Percentiles rank a stretch among this genome's conserved stretches.
phyloP scores from a whole-genome alignment of 92 coral and sea anemone genomes.

The Virgularia gustaviana region DNA sequence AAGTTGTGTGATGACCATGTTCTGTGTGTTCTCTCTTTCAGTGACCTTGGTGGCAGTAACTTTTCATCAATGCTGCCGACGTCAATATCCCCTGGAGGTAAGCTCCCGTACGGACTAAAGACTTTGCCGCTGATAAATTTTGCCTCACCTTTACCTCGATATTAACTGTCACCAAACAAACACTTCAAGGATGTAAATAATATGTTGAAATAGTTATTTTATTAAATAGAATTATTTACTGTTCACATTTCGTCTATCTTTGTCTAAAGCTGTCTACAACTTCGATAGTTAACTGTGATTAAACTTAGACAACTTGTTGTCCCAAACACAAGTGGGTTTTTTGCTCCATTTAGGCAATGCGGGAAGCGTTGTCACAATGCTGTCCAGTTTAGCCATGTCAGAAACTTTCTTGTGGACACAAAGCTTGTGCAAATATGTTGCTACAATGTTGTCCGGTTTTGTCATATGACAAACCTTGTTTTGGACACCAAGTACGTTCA shows the following conservation, averaged over 20 bases:
- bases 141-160: neutral
- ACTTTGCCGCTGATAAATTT: neutral
- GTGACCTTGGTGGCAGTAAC: slow-evolving; percentile 30
- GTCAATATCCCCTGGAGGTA: slow-evolving; percentile 34
- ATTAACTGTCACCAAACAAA: neutral
- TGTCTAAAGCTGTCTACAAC: too few relatives aligned
- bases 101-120: slow-evolving; percentile 5
- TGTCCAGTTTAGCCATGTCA: too few relatives aligned
- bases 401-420: too few relatives aligned
- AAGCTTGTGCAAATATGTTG: too few relatives aligned
- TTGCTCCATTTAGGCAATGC: too few relatives aligned
- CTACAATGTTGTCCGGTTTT: too few relatives aligned
- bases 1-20: neutral
- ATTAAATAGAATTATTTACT: neutral
- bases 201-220: neutral
- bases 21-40: neutral
- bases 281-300: too few relatives aligned
- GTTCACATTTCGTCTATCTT: neutral
- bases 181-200: neutral
- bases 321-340: too few relatives aligned
- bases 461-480: too few relatives aligned
- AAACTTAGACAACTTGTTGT: too few relatives aligned
- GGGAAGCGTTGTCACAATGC: too few relatives aligned
- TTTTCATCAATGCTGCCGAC: slow-evolving; percentile 20
- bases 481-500: too few relatives aligned